These are phyloP conservation scores for Momotus momota DNA, from an alignment of 2,797 vertebrate genomes.

Conservation along the genomic window DNA sequence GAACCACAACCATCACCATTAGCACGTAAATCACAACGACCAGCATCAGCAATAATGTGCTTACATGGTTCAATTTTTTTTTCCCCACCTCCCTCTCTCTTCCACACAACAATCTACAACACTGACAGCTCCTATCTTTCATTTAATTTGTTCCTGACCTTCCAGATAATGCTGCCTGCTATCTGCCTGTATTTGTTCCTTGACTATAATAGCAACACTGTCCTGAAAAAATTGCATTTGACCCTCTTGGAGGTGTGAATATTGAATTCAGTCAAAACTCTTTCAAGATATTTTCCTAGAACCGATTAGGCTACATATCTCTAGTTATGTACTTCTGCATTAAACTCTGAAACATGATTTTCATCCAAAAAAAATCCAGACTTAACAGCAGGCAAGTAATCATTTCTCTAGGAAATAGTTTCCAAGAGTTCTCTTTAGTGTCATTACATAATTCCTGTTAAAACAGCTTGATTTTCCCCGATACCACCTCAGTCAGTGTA, in stretches of 20 bases:
- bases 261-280: neutral
- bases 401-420: neutral
- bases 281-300: neutral
- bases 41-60: neutral
- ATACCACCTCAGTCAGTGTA: neutral
- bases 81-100: neutral
- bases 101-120: neutral
- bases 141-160: constrained; percentile 52
- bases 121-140: constrained; percentile 25
- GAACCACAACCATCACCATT: neutral
- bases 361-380: no score
- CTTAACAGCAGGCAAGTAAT: neutral
- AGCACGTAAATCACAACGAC: neutral
- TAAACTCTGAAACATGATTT: neutral
- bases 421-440: neutral
- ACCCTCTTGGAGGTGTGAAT: neutral
- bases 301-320: neutral
- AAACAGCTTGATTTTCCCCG: neutral
- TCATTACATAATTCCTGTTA: neutral
- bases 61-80: neutral
- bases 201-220: neutral
- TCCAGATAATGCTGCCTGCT: constrained; percentile 14
- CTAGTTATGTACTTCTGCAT: neutral
- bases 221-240: neutral
- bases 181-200: neutral